These are phyloP conservation scores for Chionis minor DNA, from an alignment of 2,113 vertebrate species.

Conservation along the genomic window DNA sequence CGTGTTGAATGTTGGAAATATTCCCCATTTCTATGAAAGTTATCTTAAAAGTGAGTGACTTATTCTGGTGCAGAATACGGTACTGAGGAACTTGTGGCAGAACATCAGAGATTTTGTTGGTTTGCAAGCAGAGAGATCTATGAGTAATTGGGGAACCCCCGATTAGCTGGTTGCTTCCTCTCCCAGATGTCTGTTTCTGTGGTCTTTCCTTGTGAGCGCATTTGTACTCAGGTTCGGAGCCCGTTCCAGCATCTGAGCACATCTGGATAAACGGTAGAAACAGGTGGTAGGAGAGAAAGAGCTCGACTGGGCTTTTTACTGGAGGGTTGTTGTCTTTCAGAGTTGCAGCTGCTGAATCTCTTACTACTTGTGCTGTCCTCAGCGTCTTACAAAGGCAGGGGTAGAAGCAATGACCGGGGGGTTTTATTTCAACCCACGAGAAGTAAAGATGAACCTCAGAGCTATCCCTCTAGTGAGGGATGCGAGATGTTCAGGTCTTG, in stretches of 20 bases:
- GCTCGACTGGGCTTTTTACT: background rate
- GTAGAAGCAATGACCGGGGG: accelerated
- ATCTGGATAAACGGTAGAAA: background rate
- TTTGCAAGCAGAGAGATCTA: background rate
- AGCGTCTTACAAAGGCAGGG: background rate
- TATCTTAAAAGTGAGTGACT: background rate
- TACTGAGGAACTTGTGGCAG: background rate
- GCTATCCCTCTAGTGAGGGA: background rate
- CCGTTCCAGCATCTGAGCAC: background rate
- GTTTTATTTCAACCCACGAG: background rate
- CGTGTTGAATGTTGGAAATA: background rate
- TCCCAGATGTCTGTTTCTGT: background rate
- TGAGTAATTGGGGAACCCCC: background rate
- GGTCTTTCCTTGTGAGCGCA: background rate
- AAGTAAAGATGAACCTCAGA: background rate
- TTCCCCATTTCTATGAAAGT: background rate
- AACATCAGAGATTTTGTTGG: background rate
- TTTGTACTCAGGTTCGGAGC: accelerated
- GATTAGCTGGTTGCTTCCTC: background rate
- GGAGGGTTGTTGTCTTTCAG: background rate
- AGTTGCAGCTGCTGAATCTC: background rate
- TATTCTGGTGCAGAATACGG: background rate
- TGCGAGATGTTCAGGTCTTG: background rate
- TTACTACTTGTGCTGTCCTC: background rate
- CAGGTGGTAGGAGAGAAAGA: background rate